Evolutionary conservation across 2,888 invertebrate species (phyloP).

Genomic region (Thelaira solivaga): DNA sequence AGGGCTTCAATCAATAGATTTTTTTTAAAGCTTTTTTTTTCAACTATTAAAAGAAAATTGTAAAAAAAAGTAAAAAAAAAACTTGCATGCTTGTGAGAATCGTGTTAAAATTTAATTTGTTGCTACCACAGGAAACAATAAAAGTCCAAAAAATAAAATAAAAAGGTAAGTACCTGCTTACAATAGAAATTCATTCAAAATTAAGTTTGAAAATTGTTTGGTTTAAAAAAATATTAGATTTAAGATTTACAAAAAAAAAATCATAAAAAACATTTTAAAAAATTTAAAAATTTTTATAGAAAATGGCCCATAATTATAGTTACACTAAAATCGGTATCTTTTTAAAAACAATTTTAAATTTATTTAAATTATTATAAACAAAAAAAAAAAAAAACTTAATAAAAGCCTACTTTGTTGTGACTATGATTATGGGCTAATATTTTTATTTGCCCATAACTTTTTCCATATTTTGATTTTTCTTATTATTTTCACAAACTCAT

Average conservation of each 20-base stretch:
- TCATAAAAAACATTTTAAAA: too few species aligned
- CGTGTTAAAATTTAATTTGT: conserved; percentile 59
- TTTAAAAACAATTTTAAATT: too few species aligned
- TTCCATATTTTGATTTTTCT: background rate
- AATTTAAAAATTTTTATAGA: too few species aligned
- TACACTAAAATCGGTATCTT: too few species aligned
- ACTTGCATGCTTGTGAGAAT: conserved; percentile 45
- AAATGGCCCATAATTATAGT: too few species aligned
- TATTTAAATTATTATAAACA: too few species aligned
- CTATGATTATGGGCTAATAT: conserved; percentile 11
- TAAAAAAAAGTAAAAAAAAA: conserved; percentile 17
- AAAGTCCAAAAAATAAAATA: conserved; percentile 42
- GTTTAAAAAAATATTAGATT: too few species aligned
- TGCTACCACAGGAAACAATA: conserved; percentile 58
- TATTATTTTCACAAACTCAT: background rate
- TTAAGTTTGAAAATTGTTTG: too few species aligned
- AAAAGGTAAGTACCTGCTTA: conserved; percentile 1
- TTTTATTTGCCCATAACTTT: background rate
- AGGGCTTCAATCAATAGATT: conserved; percentile 34
- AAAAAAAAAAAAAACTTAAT: too few species aligned
- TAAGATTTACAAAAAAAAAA: too few species aligned
- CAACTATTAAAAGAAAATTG: conserved; percentile 7
- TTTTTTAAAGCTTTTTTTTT: conserved; percentile 20
- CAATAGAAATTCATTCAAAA: too few species aligned
- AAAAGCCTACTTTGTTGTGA: too few species aligned